Evolutionary conservation across 53 echinoderm and acorn worm genomes (phyloP).

Genomic region (Mesocentrotus franciscanus): DNA sequence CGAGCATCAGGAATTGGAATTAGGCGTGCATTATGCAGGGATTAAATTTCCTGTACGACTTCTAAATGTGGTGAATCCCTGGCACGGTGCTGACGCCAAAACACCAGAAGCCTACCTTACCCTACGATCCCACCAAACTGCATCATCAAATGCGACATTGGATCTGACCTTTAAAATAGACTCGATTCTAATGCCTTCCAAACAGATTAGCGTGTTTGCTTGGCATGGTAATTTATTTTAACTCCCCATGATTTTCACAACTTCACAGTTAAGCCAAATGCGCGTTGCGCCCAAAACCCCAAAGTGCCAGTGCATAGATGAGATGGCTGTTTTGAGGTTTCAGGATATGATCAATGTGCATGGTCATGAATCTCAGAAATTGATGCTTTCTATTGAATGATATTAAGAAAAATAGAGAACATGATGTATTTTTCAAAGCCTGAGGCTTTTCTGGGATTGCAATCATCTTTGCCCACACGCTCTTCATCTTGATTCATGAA

Average conservation of each 20-base stretch:
- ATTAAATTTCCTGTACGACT: conserved; percentile 45
- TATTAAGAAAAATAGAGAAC: neutral
- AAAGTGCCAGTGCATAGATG: neutral
- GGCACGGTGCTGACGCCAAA: neutral
- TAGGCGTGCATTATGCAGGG: conserved; percentile 38
- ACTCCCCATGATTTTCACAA: conserved; percentile 14
- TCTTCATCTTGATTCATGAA: neutral
- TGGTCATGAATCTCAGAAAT: neutral
- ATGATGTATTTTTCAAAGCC: neutral
- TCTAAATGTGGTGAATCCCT: neutral
- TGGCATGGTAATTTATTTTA: conserved; percentile 31
- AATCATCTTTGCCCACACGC: neutral
- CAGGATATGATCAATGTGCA: neutral
- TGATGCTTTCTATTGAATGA: neutral
- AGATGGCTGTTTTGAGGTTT: neutral
- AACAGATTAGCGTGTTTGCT: conserved; percentile 44
- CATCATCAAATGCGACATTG: neutral
- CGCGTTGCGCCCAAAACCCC: neutral
- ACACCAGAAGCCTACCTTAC: conserved; percentile 9
- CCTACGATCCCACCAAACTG: neutral
- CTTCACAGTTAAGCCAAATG: neutral
- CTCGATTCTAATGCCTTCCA: conserved; percentile 26
- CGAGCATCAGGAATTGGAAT: neutral
- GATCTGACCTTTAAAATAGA: conserved; percentile 45
- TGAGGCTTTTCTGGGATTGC: neutral